Conservation (phyloP, 2,888 invertebrate genomes). For the Thera britannica region DNA sequence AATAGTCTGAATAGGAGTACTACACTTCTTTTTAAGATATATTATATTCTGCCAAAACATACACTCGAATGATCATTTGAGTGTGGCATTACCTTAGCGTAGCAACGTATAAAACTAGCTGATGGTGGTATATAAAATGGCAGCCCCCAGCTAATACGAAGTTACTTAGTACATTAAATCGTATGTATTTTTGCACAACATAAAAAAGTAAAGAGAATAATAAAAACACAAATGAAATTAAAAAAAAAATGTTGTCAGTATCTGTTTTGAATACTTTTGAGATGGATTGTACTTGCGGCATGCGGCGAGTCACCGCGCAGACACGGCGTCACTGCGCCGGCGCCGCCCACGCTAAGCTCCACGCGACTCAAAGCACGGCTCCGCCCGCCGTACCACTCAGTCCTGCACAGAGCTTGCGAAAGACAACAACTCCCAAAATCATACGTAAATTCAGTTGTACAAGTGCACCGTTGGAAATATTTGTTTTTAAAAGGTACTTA, state of each 20-base stretch:
- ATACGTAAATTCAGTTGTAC: conserved; percentile 37
- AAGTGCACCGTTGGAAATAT: conserved; percentile 43
- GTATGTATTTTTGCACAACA: background rate
- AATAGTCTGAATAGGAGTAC: too few relatives aligned
- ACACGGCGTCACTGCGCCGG: conserved; percentile 51
- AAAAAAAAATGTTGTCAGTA: conserved; percentile 11
- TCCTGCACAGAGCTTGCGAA: conserved; percentile 69
- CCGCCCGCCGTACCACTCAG: conserved; percentile 60
- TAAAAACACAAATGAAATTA: background rate
- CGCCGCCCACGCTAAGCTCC: conserved; percentile 73
- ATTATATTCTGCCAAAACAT: too few relatives aligned
- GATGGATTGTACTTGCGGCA: conserved; percentile 39
- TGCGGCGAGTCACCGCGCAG: conserved; percentile 63
- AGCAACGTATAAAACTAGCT: too few relatives aligned
- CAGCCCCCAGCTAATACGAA: background rate
- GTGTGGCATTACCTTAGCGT: too few relatives aligned
- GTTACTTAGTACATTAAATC: background rate
- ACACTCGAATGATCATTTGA: too few relatives aligned
- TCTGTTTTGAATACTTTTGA: conserved; percentile 33
- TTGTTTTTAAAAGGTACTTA: conserved; percentile 50
- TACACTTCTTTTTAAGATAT: too few relatives aligned
- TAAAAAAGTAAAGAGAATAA: too few relatives aligned
- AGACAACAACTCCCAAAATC: conserved; percentile 61
- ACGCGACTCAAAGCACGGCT: conserved; percentile 65
- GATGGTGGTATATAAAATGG: background rate